Evolutionary conservation across 2,113 vertebrate species (phyloP).

Genomic region (Corythornis vintsioides): DNA sequence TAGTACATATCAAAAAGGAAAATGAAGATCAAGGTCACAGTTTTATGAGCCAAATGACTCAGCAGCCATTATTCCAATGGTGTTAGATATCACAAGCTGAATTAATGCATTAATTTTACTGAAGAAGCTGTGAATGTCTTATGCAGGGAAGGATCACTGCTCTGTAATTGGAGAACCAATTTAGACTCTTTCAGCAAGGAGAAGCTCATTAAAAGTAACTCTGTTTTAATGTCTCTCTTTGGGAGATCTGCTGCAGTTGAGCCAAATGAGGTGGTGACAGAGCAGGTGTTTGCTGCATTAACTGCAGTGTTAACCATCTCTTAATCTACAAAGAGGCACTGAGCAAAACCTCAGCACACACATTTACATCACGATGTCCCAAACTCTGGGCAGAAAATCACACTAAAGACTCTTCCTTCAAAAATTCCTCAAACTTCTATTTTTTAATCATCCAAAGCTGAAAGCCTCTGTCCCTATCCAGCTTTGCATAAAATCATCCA

Average conservation of each 20-base stretch:
- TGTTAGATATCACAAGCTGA: background rate
- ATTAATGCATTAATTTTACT: background rate
- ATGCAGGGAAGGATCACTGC: background rate
- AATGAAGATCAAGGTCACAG: background rate
- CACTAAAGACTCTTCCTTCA: background rate
- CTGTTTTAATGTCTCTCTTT: background rate
- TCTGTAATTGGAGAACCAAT: background rate
- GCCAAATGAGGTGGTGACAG: accelerated
- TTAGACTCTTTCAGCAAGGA: background rate
- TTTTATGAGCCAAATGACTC: background rate
- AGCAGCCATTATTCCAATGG: background rate
- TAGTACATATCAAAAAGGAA: background rate
- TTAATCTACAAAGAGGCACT: background rate
- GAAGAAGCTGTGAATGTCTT: background rate
- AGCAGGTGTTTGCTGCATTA: background rate
- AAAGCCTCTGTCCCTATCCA: background rate
- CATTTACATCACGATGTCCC: background rate
- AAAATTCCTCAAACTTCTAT: background rate
- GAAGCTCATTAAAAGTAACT: background rate
- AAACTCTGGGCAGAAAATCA: background rate
- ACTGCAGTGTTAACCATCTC: background rate
- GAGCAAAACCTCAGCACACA: background rate
- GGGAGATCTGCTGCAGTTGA: background rate
- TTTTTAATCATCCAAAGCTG: background rate
- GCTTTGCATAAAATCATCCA: background rate